A percentile compares a stretch with the other conserved stretches of the same genome.
Conservation (phyloP, 1,140 invertebrate genomes). For the Neodiprion fabricii region DNA sequence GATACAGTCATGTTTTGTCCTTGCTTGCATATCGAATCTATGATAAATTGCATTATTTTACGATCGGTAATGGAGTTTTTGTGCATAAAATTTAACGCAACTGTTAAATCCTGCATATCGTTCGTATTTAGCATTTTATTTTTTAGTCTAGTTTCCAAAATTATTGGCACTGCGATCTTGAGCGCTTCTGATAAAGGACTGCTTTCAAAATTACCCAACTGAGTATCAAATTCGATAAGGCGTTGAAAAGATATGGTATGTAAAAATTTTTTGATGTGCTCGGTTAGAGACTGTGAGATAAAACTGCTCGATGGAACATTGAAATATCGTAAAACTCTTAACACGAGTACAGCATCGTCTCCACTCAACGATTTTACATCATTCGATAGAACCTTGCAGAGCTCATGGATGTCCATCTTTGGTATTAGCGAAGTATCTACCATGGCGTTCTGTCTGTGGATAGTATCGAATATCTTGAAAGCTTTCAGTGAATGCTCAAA, state of each 20-base stretch:
- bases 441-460: not conserved
- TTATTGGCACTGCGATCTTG: conserved; percentile 66
- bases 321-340: conserved; percentile 66
- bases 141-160: conserved; percentile 68
- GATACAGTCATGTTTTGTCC: not conserved
- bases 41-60: conserved; percentile 5
- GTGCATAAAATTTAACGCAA: not conserved
- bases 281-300: conserved; percentile 67
- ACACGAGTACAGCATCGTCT: conserved; percentile 61
- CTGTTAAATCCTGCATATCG: conserved; percentile 14
- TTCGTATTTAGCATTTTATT: conserved; percentile 50
- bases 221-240: conserved; percentile 67
- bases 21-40: conserved; percentile 12
- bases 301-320: conserved; percentile 62
- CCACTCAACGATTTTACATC: conserved; percentile 60
- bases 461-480: not conserved
- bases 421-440: no score
- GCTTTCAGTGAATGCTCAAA: not conserved
- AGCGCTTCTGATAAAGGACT: conserved; percentile 68
- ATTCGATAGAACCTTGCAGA: conserved; percentile 62
- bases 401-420: not conserved
- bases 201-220: conserved; percentile 56
- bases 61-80: conserved; percentile 11
- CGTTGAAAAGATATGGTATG: conserved; percentile 67
- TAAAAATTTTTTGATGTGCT: conserved; percentile 66